A percentile compares a stretch with the other conserved stretches of the same genome.
Evolutionary conservation across 2,888 invertebrate genomes (phyloP).

Genomic region (Chrysolina americana): DNA sequence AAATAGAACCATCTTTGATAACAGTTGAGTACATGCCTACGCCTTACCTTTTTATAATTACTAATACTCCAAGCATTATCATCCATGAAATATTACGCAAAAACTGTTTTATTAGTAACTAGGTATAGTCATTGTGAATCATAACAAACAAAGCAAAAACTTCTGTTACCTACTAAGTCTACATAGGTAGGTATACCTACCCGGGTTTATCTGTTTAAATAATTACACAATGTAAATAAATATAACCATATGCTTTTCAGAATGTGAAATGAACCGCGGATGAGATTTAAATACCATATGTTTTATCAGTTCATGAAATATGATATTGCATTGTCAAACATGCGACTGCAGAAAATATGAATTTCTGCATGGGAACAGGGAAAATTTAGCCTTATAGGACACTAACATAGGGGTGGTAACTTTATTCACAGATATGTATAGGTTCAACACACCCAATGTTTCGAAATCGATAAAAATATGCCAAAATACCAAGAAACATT

Average conservation of each 20-base stretch:
- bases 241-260: slow-evolving; percentile 29
- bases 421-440: slow-evolving; percentile 54
- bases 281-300: slow-evolving; percentile 45
- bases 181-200: not conserved
- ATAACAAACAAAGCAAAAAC: slow-evolving; percentile 20
- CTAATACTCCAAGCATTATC: too few species aligned
- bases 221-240: slow-evolving; percentile 14
- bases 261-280: slow-evolving; percentile 5
- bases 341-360: slow-evolving; percentile 45
- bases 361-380: slow-evolving; percentile 44
- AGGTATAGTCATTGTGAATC: not conserved
- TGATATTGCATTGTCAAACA: slow-evolving; percentile 40
- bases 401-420: slow-evolving; percentile 55
- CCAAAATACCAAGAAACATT: slow-evolving; percentile 47
- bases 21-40: too few species aligned
- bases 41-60: too few species aligned
- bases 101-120: not conserved
- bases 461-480: slow-evolving; percentile 65
- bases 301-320: slow-evolving; percentile 32
- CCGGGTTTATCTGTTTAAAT: not conserved
- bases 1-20: too few species aligned
- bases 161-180: not conserved
- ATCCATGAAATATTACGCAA: not conserved
- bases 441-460: slow-evolving; percentile 68
- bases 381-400: slow-evolving; percentile 56